These are phyloP conservation scores for Aspidiotus rigidus DNA, from an alignment of 2,888 invertebrate genomes.

Conservation along the genomic window DNA sequence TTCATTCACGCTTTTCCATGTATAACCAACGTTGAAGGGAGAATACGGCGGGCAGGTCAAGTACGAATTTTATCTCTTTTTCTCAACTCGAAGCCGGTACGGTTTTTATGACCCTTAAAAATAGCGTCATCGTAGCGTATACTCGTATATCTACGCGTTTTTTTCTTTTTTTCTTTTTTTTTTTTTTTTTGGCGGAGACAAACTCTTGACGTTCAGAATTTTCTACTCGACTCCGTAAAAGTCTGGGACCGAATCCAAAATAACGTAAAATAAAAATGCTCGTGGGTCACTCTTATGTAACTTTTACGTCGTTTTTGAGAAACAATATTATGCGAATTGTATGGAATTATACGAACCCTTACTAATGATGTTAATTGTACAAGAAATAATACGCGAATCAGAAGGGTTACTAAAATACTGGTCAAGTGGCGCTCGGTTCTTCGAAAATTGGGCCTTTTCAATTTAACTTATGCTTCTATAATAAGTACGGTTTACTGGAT, in stretches of 20 bases:
- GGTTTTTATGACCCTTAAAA: slow-evolving; percentile 22
- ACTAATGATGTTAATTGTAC: too few species aligned
- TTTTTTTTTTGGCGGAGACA: slow-evolving; percentile 22
- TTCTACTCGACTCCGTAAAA: slow-evolving; percentile 22
- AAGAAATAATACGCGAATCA: too few species aligned
- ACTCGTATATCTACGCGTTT: background rate
- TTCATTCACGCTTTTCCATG: background rate
- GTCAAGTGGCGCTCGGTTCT: too few species aligned
- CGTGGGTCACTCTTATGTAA: slow-evolving; percentile 17
- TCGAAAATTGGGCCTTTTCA: too few species aligned
- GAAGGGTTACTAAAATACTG: too few species aligned
- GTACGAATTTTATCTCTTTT: slow-evolving; percentile 30
- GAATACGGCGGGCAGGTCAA: slow-evolving; percentile 17
- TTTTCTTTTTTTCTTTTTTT: slow-evolving; percentile 6
- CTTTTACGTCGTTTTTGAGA: slow-evolving; percentile 8
- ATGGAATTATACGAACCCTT: too few species aligned
- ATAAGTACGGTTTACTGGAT: too few species aligned
- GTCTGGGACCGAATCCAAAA: slow-evolving; percentile 16
- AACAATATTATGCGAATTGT: too few species aligned
- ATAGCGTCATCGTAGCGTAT: slow-evolving; percentile 13
- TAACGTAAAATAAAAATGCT: slow-evolving; percentile 17
- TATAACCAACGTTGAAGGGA: too few species aligned
- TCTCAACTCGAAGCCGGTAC: slow-evolving; percentile 18
- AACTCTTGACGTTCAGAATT: slow-evolving; percentile 28
- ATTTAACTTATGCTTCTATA: too few species aligned